Evolutionary conservation across 2,888 invertebrate species (phyloP), one percentile per base, ranked within the genome.

Genomic region (Melanargia galathea): DNA sequence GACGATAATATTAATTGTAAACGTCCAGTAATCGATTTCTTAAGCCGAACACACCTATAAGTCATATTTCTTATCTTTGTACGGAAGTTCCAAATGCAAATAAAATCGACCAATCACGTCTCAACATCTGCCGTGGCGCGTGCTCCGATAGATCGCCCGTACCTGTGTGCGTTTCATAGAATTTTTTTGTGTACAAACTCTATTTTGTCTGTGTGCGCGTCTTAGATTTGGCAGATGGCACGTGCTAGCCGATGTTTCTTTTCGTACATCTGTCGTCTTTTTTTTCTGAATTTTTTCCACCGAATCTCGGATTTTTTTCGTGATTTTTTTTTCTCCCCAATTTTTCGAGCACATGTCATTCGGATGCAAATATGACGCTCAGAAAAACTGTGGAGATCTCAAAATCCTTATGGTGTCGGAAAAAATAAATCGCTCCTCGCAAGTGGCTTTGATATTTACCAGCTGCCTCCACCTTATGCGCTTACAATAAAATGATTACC

Each of bases 221-320:
- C 87, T 87, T 82, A 76, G 89, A 89, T 90, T 91, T 90, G 87
- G 90, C 90, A 91, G 90, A 91, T 90, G 90, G 90, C 90, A 90
- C 90, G 90, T 89, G 90, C 90, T 84, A 66, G 59, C 65, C 75
- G 74, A 77, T 75, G 82, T 81, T 86, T 84, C 85, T 87, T 87
- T 84, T 75, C 77, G 81, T 86, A 81, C 90, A 91, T 89, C 90
- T 91, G 90, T 84, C 90, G 87, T 74, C 84, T 81, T 89, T 90
- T 86, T 84, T 75, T 64, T 22, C 13, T 20, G 10, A 26, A 46
- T 75, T 77, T 84, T 86, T 90, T 86, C 84, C 82, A 79, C 75
- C 63, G 65, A 75, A 71, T 74, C 76, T 73, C 72, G 52, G 68
- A 68, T 76, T 77, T 79, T 77, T 70, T 71, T 66, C 66, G 66